These are phyloP conservation scores for Caenorhabditis drosophilae DNA, from an alignment of 2,888 invertebrate genomes.

Conservation along the genomic window DNA sequence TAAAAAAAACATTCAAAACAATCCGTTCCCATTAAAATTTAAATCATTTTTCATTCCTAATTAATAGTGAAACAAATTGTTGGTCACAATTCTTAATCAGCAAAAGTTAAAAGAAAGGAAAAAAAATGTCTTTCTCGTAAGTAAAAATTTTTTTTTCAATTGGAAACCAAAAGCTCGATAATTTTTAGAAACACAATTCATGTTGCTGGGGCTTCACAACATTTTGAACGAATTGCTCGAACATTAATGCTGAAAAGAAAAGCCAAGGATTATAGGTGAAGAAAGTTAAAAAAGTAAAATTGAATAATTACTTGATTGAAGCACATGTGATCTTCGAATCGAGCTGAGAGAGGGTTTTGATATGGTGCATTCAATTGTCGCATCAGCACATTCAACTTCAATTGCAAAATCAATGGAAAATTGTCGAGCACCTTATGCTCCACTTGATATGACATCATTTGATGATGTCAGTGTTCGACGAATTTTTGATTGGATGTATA, in stretches of 20 bases:
- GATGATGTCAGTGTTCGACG: constrained; percentile 12
- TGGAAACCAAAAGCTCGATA: not conserved
- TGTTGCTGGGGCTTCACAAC: constrained; percentile 13
- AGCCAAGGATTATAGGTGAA: constrained; percentile 3
- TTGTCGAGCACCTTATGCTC: constrained; percentile 16
- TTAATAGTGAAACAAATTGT: not conserved
- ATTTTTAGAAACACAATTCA: constrained; percentile 16
- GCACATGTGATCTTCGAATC: constrained; percentile 22
- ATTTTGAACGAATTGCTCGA: constrained; percentile 15
- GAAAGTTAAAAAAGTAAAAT: not conserved
- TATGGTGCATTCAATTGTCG: constrained; percentile 27
- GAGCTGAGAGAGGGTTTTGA: constrained; percentile 15
- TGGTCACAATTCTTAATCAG: constrained; percentile 7
- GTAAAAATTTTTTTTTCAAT: constrained; percentile 2
- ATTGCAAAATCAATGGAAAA: constrained; percentile 5
- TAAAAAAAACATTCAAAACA: too few relatives aligned
- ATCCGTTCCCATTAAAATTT: too few relatives aligned
- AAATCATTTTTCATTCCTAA: too few relatives aligned
- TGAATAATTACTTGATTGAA: not conserved
- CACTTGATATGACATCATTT: constrained; percentile 16
- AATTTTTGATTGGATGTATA: constrained; percentile 37
- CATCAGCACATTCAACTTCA: constrained; percentile 10
- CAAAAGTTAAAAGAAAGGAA: constrained; percentile 14
- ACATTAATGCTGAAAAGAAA: constrained; percentile 3
- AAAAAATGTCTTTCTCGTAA: constrained; percentile 21